Conservation (phyloP, 2,888 invertebrate species). For the Electrophaes corylata region DNA sequence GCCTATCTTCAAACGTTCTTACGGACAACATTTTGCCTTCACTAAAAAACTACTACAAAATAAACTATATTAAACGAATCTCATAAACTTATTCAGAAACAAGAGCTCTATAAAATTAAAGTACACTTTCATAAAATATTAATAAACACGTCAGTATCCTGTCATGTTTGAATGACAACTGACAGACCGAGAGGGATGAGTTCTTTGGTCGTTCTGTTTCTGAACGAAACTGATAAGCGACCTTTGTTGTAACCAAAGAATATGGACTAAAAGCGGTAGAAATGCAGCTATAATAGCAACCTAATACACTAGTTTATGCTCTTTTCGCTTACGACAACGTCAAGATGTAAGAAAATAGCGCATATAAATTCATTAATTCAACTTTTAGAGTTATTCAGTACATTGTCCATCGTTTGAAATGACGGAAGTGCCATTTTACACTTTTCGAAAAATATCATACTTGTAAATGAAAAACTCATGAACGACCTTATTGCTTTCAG, state of each 20-base stretch:
- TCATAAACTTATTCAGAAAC: constrained; percentile 22
- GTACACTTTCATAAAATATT: constrained; percentile 24
- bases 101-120: constrained; percentile 25
- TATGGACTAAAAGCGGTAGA: too few species aligned
- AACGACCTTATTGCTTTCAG: too few species aligned
- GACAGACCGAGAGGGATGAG: constrained; percentile 32
- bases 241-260: constrained; percentile 26
- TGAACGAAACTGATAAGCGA: constrained; percentile 38
- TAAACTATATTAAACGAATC: constrained; percentile 17
- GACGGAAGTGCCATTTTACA: too few species aligned
- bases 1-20: constrained; percentile 63
- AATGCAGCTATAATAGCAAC: too few species aligned
- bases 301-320: too few species aligned
- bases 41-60: constrained; percentile 33
- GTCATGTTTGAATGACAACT: constrained; percentile 41
- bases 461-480: too few species aligned
- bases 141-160: constrained; percentile 21
- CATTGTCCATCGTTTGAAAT: too few species aligned
- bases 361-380: too few species aligned
- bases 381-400: too few species aligned
- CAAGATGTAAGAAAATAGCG: too few species aligned
- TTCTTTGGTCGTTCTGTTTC: constrained; percentile 21
- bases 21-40: constrained; percentile 66
- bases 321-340: too few species aligned
- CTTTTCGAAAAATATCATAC: too few species aligned